phyloP scores from a whole-genome alignment of 2,888 invertebrate species.

The Pheosia tremula region DNA sequence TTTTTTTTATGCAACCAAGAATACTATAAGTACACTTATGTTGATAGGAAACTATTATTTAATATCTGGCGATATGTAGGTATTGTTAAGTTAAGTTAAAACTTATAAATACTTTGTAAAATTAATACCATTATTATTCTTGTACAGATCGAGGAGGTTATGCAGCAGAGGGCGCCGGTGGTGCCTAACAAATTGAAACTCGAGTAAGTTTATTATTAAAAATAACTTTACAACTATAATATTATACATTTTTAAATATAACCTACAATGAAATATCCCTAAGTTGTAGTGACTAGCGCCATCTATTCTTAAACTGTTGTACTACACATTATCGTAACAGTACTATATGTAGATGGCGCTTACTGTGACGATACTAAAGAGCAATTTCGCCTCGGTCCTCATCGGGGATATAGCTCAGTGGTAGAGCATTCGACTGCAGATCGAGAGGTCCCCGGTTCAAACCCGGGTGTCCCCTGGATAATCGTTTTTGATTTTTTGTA shows the following conservation, averaged over 20 bases:
- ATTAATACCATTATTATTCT: conserved; percentile 10
- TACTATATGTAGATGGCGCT: conserved; percentile 43
- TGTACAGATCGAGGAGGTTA: conserved; percentile 80
- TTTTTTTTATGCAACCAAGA: no score
- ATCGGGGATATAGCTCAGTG: conserved; percentile 82
- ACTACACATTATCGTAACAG: conserved; percentile 17
- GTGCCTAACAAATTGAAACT: conserved; percentile 72
- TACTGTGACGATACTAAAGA: conserved; percentile 16
- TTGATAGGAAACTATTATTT: no score
- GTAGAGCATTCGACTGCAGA: conserved; percentile 84
- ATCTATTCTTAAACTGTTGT: conserved; percentile 44
- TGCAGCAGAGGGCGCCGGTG: conserved; percentile 80
- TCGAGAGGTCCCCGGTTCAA: conserved; percentile 84
- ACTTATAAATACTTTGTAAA: neutral
- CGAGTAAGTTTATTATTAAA: conserved; percentile 57
- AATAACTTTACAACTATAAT: no score
- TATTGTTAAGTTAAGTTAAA: no score
- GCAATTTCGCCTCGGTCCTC: conserved; percentile 30
- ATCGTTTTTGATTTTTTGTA: conserved; percentile 14
- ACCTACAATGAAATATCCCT: neutral
- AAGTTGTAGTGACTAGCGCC: conserved; percentile 47
- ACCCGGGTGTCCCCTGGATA: conserved; percentile 80
- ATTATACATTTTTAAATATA: no score
- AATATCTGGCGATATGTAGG: no score
- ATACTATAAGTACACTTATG: no score